phyloP scores from a whole-genome alignment of 2,797 vertebrate genomes.

The Squalus acanthias region DNA sequence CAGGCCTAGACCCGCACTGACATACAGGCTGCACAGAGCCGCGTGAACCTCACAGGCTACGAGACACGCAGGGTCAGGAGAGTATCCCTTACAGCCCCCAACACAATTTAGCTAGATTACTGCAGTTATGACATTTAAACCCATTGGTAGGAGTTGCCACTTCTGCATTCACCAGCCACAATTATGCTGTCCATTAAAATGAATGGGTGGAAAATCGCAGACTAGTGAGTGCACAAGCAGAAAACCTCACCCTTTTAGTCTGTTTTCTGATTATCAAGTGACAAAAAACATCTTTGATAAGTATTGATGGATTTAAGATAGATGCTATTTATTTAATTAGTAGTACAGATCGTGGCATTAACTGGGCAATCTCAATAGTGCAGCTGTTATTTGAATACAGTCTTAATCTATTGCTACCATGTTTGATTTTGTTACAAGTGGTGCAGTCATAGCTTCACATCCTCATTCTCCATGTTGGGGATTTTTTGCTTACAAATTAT shows the following conservation, averaged over 20 bases:
- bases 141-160: background rate
- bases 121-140: background rate
- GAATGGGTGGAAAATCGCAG: background rate
- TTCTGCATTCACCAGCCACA: background rate
- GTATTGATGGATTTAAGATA: background rate
- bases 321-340: background rate
- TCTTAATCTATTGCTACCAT: background rate
- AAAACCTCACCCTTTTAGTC: background rate
- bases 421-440: background rate
- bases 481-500: background rate
- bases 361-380: background rate
- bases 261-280: background rate
- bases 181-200: background rate
- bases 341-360: background rate
- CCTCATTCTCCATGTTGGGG: background rate
- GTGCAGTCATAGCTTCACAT: background rate
- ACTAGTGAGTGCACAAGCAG: background rate
- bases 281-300: background rate
- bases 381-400: background rate
- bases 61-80: too few relatives aligned
- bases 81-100: too few relatives aligned
- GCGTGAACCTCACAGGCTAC: too few relatives aligned
- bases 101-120: background rate
- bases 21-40: too few relatives aligned
- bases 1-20: too few relatives aligned